Base-by-base conservation (phyloP, 2,113 vertebrate genomes). In the Xiphophorus couchianus region DNA sequence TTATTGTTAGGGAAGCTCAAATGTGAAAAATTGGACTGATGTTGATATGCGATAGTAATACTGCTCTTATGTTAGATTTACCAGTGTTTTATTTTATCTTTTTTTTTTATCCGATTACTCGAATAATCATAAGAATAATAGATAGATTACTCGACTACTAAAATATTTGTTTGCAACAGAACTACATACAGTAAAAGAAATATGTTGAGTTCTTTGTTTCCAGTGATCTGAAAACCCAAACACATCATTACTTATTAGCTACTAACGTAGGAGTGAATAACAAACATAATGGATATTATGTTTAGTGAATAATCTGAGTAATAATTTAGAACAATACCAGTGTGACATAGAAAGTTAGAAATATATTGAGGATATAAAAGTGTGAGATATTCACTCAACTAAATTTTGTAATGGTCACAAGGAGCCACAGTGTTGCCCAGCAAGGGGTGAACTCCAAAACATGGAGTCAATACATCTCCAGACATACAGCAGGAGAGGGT, bases 381-480 rank as follows among this genome's bases (percentile, higher is more conserved):
- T 30, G 54, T n/a, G 54, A 73, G 54, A 63, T 63, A 61, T 39
- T 64, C 66, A 77, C 58, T 66, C 78, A 86, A 86, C 77, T 83
- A 82, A 13, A 88, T 87, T 76, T 69, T 58, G 62, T 63, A 83
- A 83, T 84, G 72, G 74, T 84, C 73, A 78, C 63, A 66, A 75
- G 68, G 64, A 82, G 73, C 58, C 76, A 64, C 64, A 77, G 78
- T 62, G 73, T 73, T 78, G 77, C 81, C 28, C 83, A 69, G 83
- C 66, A 76, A 64, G 84, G 28, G 75, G 74, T 72, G 71, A 82
- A 72, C 84, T 85, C 76, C 77, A 77, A 90, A 89, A 86, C 54
- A 79, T 71, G 69, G 78, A 88, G 73, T 92, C 87, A 88, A 90
- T 89, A 84, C 84, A 65, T 82, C 74, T 66, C 84, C 79, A 87